Percentiles rank a stretch among this genome's conserved stretches.
Evolutionary conservation across 1,140 invertebrate species (phyloP).

Genomic region (Aphaenogaster floridana): DNA sequence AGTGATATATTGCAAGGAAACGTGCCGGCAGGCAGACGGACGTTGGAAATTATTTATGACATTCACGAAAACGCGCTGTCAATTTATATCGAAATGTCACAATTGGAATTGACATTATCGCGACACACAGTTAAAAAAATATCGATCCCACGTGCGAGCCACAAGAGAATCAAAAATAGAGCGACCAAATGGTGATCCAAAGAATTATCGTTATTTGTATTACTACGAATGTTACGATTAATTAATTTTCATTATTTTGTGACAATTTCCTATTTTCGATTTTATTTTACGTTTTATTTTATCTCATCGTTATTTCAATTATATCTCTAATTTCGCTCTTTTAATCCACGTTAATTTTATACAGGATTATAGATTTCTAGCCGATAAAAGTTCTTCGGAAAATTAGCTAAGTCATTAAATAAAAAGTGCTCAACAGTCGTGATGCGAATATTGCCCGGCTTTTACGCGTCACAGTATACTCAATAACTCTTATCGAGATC

Average conservation of each 20-base stretch:
- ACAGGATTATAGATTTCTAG: not conserved
- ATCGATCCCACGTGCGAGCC: not conserved
- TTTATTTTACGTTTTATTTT: not conserved
- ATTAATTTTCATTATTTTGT: not conserved
- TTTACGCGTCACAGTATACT: not conserved
- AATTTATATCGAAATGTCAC: constrained; percentile 51
- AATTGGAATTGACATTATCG: constrained; percentile 47
- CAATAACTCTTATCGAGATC: not conserved
- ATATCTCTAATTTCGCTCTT: not conserved
- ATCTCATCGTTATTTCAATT: not conserved
- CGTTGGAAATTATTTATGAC: constrained; percentile 60
- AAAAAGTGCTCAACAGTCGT: not conserved
- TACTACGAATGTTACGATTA: not conserved
- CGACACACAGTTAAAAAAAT: constrained; percentile 36
- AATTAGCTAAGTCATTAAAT: not conserved
- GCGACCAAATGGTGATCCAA: not conserved
- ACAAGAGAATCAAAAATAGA: not conserved
- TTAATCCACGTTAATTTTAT: not conserved
- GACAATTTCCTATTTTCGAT: not conserved
- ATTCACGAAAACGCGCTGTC: constrained; percentile 49
- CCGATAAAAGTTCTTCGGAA: not conserved
- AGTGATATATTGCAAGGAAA: constrained; percentile 55
- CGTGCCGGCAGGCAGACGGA: constrained; percentile 40
- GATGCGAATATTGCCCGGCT: not conserved
- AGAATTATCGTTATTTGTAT: not conserved